phyloP scores from a whole-genome alignment of 1,140 invertebrate species.

The Drosophila rhopaloa region DNA sequence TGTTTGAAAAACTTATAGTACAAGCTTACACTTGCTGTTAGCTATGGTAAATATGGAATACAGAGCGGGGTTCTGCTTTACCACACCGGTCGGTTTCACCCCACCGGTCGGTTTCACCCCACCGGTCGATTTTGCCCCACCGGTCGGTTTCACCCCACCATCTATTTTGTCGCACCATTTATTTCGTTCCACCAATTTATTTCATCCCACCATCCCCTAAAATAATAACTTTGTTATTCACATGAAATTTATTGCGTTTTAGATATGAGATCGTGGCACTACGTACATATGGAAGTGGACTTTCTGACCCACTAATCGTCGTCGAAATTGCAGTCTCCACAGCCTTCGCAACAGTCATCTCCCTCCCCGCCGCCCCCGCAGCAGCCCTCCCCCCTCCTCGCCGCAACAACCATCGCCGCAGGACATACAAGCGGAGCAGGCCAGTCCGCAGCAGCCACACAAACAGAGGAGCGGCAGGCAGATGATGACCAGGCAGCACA shows the following conservation, averaged over 20 bases:
- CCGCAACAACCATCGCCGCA: constrained; percentile 7
- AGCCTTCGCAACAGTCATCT: neutral
- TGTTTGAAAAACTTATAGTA: no score
- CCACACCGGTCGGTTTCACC: no score
- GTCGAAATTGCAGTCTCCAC: neutral
- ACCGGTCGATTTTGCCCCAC: no score
- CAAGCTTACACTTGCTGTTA: no score
- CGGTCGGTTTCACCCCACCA: no score
- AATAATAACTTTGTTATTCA: no score
- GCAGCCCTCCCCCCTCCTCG: neutral
- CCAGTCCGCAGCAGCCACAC: neutral
- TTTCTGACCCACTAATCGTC: neutral
- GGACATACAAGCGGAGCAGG: neutral
- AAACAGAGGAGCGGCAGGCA: constrained; percentile 6
- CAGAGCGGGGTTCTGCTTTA: no score
- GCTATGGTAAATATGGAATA: no score
- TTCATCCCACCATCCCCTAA: no score
- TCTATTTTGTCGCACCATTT: no score
- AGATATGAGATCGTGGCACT: neutral
- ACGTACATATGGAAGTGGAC: neutral
- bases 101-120: no score
- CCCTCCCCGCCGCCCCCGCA: neutral
- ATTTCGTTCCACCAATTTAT: no score
- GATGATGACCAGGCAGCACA: constrained; percentile 2
- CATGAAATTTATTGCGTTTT: neutral